A percentile compares a stretch with the other conserved stretches of the same genome.
phyloP scores from a whole-genome alignment of 1,140 invertebrate genomes.

The Heliothis subflexa region DNA sequence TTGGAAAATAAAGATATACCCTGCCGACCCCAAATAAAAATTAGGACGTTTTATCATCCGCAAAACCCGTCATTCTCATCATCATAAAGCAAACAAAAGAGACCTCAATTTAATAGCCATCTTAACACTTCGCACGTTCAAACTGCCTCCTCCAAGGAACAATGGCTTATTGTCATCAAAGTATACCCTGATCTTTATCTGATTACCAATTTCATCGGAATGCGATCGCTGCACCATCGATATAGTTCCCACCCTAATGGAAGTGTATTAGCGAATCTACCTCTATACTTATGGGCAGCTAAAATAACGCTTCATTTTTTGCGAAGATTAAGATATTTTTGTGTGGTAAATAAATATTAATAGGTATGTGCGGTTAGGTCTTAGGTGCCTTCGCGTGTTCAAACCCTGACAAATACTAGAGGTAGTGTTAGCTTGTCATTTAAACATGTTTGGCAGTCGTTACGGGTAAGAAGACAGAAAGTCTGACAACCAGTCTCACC shows the following conservation, averaged over 20 bases:
- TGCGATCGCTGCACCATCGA: constrained; percentile 69
- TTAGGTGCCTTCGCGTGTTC: no score
- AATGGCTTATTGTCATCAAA: constrained; percentile 42
- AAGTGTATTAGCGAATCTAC: constrained; percentile 72
- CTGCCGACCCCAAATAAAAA: no score
- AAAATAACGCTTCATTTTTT: constrained; percentile 61
- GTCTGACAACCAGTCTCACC: no score
- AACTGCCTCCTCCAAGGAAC: constrained; percentile 53
- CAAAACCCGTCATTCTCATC: no score
- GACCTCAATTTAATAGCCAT: background rate
- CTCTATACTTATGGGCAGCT: constrained; percentile 63
- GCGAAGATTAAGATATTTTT: constrained; percentile 36
- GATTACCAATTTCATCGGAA: constrained; percentile 83
- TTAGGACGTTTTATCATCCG: no score
- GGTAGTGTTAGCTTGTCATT: no score
- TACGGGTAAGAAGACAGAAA: no score
- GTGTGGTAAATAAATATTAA: constrained; percentile 27
- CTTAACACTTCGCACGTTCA: background rate
- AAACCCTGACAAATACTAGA: no score
- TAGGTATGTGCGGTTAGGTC: background rate
- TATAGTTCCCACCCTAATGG: constrained; percentile 78
- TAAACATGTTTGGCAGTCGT: no score
- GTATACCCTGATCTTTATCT: constrained; percentile 77
- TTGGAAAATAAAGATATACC: no score
- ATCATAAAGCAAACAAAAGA: background rate